A percentile compares a stretch with the other conserved stretches of the same genome.
phyloP scores from a whole-genome alignment of 2,888 invertebrate species.

The Steinernema carpocapsae region DNA sequence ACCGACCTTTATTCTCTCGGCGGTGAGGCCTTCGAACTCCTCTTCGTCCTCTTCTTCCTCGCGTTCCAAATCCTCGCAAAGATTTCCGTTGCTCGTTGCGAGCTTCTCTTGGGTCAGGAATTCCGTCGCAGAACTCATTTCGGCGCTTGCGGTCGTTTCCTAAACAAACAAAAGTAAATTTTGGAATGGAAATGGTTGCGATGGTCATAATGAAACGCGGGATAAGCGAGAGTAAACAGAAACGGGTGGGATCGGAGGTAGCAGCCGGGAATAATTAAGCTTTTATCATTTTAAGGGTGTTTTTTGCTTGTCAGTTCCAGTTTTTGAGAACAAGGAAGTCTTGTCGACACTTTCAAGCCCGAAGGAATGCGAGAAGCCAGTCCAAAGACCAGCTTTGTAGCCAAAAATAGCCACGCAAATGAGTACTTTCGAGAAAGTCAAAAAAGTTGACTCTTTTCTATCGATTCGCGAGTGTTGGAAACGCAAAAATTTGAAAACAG shows the following conservation, averaged over 20 bases:
- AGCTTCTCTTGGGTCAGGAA: conserved; percentile 7
- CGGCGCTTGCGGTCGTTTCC: neutral
- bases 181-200: neutral
- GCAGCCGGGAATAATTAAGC: neutral
- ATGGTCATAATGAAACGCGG: conserved; percentile 3
- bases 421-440: no score
- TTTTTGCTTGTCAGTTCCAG: no score
- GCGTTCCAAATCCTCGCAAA: neutral
- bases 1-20: conserved; percentile 33
- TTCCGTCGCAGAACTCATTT: conserved; percentile 31
- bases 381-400: no score
- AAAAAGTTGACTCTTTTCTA: no score
- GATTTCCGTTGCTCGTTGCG: neutral
- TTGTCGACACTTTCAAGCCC: no score
- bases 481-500: no score
- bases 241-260: neutral
- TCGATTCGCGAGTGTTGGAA: no score
- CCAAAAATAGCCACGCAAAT: no score
- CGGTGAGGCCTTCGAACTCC: conserved; percentile 24
- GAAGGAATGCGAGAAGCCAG: no score
- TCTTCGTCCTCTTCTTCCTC: conserved; percentile 13
- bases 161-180: neutral
- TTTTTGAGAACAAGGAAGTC: no score
- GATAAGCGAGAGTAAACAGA: neutral
- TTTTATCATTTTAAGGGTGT: no score